Percentiles rank a stretch among this genome's conserved stretches.
Conservation (phyloP, 2,797 vertebrate species). For the Lagodon rhomboides region DNA sequence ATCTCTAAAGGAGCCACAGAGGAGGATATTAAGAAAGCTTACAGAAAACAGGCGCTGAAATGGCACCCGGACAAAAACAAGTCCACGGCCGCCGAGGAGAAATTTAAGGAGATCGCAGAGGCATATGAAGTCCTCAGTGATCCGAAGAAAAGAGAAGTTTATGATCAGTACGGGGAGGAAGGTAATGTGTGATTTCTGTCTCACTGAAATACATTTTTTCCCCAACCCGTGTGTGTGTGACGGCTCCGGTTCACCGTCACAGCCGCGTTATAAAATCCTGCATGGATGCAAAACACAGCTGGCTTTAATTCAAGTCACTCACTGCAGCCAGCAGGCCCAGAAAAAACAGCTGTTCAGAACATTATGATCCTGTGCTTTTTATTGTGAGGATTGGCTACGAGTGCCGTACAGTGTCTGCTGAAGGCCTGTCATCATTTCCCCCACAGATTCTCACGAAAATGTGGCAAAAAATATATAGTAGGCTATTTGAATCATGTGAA, state of each 20-base stretch:
- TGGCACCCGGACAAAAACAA: constrained; percentile 99
- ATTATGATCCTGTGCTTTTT: constrained; percentile 20
- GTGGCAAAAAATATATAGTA: neutral
- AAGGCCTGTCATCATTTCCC: neutral
- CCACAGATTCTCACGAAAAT: neutral
- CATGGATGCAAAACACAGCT: constrained; percentile 39
- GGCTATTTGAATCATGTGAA: neutral
- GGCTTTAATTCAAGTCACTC: constrained; percentile 58
- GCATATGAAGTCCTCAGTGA: constrained; percentile 99
- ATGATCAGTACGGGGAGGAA: constrained; percentile 98
- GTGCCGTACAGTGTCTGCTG: neutral
- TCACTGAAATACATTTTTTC: neutral
- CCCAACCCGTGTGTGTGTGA: neutral
- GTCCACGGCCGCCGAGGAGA: constrained; percentile 96
- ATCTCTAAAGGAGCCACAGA: constrained; percentile 96
- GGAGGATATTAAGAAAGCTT: constrained; percentile 98
- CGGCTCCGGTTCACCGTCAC: neutral
- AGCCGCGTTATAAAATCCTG: constrained; percentile 5
- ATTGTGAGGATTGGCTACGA: neutral
- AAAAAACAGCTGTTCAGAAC: constrained; percentile 43
- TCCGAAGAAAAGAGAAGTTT: constrained; percentile 98
- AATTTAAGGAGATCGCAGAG: constrained; percentile 98
- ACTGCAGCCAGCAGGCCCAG: constrained; percentile 29
- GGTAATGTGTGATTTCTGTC: constrained; percentile 80
- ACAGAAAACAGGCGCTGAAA: constrained; percentile 97